Conservation (phyloP, 2,888 invertebrate genomes). For the Eumacrocentrus americanus region DNA sequence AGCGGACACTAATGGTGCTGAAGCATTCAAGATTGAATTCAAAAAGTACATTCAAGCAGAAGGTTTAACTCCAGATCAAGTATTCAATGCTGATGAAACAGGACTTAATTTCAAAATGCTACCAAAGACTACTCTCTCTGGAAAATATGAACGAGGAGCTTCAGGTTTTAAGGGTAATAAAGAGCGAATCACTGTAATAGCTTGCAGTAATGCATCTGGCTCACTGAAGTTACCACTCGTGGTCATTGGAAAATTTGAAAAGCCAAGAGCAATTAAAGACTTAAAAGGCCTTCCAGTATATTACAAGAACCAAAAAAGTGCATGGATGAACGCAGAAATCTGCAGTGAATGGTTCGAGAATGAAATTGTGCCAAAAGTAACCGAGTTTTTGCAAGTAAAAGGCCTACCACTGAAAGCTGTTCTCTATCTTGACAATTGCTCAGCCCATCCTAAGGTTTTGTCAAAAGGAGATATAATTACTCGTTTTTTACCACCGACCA, state of each 20-base stretch:
- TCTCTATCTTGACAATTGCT: background rate
- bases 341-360: slow-evolving; percentile 3
- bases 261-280: slow-evolving; percentile 35
- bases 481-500: background rate
- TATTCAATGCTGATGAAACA: slow-evolving; percentile 29
- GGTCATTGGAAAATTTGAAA: slow-evolving; percentile 37
- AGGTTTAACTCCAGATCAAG: slow-evolving; percentile 13
- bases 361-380: slow-evolving; percentile 1
- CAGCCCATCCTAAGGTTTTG: background rate
- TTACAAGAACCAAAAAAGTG: slow-evolving; percentile 30
- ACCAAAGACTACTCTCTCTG: slow-evolving; percentile 12
- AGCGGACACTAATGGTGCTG: background rate
- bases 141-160: background rate
- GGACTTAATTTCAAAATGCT: slow-evolving; percentile 25
- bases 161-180: slow-evolving; percentile 12
- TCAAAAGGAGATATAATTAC: background rate
- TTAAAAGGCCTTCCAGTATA: slow-evolving; percentile 33
- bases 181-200: slow-evolving; percentile 35
- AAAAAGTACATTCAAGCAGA: background rate
- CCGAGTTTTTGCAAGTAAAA: background rate
- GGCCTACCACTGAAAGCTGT: background rate
- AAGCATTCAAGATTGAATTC: background rate
- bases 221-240: slow-evolving; percentile 33
- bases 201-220: slow-evolving; percentile 38
- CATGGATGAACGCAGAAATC: slow-evolving; percentile 26